Evolutionary conservation across 1,140 invertebrate species (phyloP).

Genomic region (Nasonia giraulti): DNA sequence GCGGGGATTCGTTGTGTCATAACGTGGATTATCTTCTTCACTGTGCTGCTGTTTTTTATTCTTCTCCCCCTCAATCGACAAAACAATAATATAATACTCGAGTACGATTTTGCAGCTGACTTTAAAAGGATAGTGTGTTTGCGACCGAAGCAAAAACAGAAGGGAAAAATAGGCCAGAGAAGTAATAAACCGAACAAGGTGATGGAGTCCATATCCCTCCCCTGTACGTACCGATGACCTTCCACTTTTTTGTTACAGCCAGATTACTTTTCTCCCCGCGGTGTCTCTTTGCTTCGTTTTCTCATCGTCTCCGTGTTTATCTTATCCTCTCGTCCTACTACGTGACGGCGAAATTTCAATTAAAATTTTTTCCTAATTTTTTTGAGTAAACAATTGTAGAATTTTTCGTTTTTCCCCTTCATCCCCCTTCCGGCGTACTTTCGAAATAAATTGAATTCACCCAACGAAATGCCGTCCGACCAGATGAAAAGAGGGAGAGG

Average conservation of each 20-base stretch:
- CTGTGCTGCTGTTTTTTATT: background rate
- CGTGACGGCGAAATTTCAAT: background rate
- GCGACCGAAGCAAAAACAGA: background rate
- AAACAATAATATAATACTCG: background rate
- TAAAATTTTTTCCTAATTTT: background rate
- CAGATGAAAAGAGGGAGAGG: constrained; percentile 37
- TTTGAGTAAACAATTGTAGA: too few relatives aligned
- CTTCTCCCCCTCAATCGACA: background rate
- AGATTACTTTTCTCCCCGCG: background rate
- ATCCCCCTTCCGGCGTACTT: constrained; percentile 38
- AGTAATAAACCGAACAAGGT: background rate
- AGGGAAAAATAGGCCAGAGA: background rate
- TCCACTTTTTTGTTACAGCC: background rate
- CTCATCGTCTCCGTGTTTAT: background rate
- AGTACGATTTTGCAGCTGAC: background rate
- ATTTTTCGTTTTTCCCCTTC: background rate
- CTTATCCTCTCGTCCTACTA: background rate
- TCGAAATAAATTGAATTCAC: constrained; percentile 62
- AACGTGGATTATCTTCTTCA: background rate
- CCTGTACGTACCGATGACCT: background rate
- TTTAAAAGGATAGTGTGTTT: background rate
- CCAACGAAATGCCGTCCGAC: constrained; percentile 30
- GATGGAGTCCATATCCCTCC: background rate
- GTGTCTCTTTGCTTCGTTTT: background rate
- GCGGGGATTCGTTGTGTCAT: constrained; percentile 38